Base-by-base conservation (phyloP, 2,888 invertebrate genomes). In the Drosophila paramelanica region DNA sequence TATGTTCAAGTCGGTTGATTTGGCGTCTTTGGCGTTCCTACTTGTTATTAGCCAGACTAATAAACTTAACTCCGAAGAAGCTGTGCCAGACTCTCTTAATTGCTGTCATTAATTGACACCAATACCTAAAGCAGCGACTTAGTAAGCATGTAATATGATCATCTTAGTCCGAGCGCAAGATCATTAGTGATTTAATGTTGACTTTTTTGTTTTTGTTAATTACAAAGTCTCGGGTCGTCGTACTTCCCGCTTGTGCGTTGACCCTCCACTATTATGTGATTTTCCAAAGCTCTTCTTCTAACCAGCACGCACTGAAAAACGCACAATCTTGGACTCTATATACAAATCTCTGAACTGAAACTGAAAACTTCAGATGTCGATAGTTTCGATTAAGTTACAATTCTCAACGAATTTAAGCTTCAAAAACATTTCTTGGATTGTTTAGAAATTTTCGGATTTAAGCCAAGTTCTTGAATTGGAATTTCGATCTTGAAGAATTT, bases 191-290 rank as follows among this genome's bases (percentile, higher is more conserved):
- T 66, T 38, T 47, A 36, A 53, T 47, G 50, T 20, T n/a, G 27
- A 65, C 20, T 41, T 58, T 56, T 39, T 61, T 53, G 43, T 50
- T 73, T 46, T 46, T 47, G 60, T 62, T 77, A 77, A 72, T 77
- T 77, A 61, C 73, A 45, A 52, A 47, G 49, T 41, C 42, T 36
- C 36, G 55, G 75, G 77, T 78, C 77, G 75, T 51, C 72, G 77
- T 36, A 62, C 79, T 55, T n/a, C 55, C 41, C 52, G 57, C 52
- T 61, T 76, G 76, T 79, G 66, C 78, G 69, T 75, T 78, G 75
- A 78, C 78, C 79, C 61, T 68, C 58, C 52, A 56, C 57, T 42
- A 68, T 55, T 52, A 59, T 58, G 36, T 45, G 17, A 14, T 33
- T 31, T 31, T 49, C 13, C 11, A 25, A 23, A 11, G 13, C 13